A percentile compares a stretch with the other conserved stretches of the same genome.
These are phyloP conservation scores for Sturnira hondurensis DNA, from an alignment of 2,113 vertebrate genomes.

Conservation along the genomic window DNA sequence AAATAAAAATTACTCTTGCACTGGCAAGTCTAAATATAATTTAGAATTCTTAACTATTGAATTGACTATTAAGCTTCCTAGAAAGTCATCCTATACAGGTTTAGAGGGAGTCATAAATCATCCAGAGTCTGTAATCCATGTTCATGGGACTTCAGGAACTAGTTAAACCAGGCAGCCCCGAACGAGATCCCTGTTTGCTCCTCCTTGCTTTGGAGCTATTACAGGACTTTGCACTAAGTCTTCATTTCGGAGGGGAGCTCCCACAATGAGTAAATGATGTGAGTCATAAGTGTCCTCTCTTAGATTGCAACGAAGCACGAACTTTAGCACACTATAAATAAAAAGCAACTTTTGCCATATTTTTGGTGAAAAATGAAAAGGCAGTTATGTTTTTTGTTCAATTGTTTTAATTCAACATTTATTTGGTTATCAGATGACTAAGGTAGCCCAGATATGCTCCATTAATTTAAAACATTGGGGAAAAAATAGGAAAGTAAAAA, in stretches of 20 bases:
- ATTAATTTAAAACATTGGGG: not conserved
- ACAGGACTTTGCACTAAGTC: not conserved
- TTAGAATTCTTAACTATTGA: not conserved
- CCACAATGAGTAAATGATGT: not conserved
- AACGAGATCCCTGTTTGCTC: not conserved
- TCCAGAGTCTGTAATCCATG: not conserved
- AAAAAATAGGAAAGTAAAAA: not conserved
- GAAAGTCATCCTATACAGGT: not conserved
- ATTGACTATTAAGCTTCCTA: not conserved
- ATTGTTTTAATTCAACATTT: not conserved
- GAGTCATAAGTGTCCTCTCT: not conserved
- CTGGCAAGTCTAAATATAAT: not conserved
- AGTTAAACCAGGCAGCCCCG: not conserved
- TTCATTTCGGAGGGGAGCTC: not conserved
- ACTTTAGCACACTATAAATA: not conserved
- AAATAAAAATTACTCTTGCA: not conserved
- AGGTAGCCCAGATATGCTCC: not conserved
- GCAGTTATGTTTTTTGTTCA: not conserved
- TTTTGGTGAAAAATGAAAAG: not conserved
- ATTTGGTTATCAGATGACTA: conserved; percentile 8
- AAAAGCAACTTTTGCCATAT: not conserved
- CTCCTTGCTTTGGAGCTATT: not conserved
- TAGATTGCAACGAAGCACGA: not conserved
- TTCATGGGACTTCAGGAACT: not conserved
- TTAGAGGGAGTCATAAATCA: not conserved